These are phyloP conservation scores for Cyphomyrus discorhynchus DNA, from an alignment of 2,113 vertebrate genomes.

Conservation along the genomic window DNA sequence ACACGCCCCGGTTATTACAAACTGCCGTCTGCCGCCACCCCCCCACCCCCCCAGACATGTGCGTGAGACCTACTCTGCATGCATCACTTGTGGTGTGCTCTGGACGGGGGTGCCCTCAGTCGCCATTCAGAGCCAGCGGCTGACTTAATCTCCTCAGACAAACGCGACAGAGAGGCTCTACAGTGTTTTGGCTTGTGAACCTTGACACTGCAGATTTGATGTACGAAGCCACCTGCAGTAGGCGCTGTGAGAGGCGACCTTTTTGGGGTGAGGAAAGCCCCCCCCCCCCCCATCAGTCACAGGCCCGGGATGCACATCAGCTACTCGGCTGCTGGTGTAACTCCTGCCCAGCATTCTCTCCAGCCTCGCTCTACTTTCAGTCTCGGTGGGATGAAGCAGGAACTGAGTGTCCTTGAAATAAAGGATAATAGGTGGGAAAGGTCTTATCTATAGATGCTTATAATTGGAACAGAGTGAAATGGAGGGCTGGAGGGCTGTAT, in stretches of 20 bases:
- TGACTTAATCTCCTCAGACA: not conserved
- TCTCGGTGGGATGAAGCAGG: not conserved
- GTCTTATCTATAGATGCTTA: not conserved
- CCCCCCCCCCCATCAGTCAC: not conserved
- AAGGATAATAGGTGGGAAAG: constrained; percentile 1
- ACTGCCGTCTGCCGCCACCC: not conserved
- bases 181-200: not conserved
- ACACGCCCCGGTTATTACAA: not conserved
- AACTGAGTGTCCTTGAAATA: constrained; percentile 10
- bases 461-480: not conserved
- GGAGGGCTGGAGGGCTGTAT: not conserved
- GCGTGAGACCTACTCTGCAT: not conserved
- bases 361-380: not conserved
- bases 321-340: not conserved
- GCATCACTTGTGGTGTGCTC: not conserved
- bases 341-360: not conserved
- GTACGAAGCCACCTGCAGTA: not conserved
- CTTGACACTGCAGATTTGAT: not conserved
- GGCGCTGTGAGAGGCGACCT: not conserved
- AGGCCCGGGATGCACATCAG: not conserved
- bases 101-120: not conserved
- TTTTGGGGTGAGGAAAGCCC: not conserved
- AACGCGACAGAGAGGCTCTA: not conserved
- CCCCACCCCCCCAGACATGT: not conserved
- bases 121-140: not conserved